These are phyloP conservation scores for Nothocercus julius DNA, from an alignment of 2,113 vertebrate species.

Conservation along the genomic window DNA sequence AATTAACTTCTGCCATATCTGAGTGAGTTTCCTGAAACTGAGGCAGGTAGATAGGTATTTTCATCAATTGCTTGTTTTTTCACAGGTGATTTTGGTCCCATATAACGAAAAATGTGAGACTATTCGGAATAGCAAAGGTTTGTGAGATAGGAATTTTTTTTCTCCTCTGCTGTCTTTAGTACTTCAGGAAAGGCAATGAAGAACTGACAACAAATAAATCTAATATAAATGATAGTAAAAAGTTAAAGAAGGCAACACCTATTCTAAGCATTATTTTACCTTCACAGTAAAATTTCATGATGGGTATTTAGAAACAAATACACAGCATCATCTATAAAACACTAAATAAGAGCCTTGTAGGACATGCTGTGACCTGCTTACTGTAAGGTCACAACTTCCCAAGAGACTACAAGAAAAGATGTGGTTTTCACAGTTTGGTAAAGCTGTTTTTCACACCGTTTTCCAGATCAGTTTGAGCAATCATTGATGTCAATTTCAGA, in stretches of 20 bases:
- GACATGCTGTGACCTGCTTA: not conserved
- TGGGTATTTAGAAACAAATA: not conserved
- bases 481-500: not conserved
- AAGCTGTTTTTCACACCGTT: not conserved
- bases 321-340: not conserved
- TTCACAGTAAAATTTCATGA: not conserved
- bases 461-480: not conserved
- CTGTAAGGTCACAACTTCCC: not conserved
- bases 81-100: not conserved
- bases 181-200: not conserved
- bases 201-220: not conserved
- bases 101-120: not conserved
- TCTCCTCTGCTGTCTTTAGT: not conserved
- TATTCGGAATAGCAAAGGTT: not conserved
- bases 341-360: not conserved
- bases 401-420: not conserved
- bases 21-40: not conserved
- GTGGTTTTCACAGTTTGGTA: not conserved
- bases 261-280: not conserved
- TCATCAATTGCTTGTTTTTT: not conserved
- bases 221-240: not conserved
- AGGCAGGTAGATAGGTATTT: not conserved
- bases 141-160: not conserved
- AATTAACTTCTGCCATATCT: not conserved
- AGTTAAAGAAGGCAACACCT: not conserved